Percentiles rank a stretch among this genome's conserved stretches.
phyloP scores from a whole-genome alignment of 2,797 vertebrate species.

The Chiloscyllium punctatum region DNA sequence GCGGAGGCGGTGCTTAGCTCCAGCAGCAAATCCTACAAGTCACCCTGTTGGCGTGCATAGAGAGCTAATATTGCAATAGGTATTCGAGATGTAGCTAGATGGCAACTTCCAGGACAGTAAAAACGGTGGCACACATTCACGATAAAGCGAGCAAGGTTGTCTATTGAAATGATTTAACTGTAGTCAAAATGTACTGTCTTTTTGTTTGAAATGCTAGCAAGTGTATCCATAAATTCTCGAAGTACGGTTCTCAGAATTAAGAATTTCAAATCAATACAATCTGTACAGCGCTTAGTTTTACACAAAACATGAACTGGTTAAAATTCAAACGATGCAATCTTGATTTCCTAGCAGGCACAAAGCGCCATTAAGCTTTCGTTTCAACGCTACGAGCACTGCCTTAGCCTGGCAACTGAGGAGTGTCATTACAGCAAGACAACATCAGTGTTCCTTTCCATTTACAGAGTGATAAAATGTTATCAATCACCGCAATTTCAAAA shows the following conservation, averaged over 20 bases:
- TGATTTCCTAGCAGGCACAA: slow-evolving; percentile 27
- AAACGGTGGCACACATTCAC: background rate
- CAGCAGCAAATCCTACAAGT: background rate
- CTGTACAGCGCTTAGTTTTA: background rate
- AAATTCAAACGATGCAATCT: background rate
- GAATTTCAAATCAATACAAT: background rate
- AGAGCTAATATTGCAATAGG: background rate
- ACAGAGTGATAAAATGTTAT: background rate
- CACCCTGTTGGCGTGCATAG: background rate
- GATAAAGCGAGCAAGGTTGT: background rate
- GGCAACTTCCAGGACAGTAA: background rate
- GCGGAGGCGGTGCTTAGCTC: background rate
- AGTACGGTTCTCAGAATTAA: background rate
- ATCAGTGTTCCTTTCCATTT: background rate
- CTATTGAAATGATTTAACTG: background rate
- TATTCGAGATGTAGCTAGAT: background rate
- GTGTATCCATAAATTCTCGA: background rate
- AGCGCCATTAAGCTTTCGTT: slow-evolving; percentile 20
- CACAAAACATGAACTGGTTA: slow-evolving; percentile 19
- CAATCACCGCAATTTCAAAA: background rate
- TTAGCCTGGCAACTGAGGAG: background rate
- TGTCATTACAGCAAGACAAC: background rate
- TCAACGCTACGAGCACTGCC: slow-evolving; percentile 1
- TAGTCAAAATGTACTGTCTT: background rate
- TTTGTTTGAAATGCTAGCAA: background rate